These are phyloP conservation scores for Spodoptera picta DNA, from an alignment of 2,888 invertebrate genomes.

Conservation along the genomic window DNA sequence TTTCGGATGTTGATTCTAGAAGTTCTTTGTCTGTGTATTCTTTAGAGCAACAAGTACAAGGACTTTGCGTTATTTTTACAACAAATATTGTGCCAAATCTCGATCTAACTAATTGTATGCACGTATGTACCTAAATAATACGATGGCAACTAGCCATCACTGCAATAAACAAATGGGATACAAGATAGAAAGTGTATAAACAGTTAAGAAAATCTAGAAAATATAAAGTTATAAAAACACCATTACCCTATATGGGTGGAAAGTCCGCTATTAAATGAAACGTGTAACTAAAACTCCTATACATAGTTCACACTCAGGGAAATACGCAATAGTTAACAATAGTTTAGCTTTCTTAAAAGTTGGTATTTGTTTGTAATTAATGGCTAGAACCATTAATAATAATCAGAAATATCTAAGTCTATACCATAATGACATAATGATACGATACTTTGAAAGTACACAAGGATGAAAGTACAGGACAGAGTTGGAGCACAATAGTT, in stretches of 20 bases:
- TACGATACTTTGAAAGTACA: too few species aligned
- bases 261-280: conserved; percentile 12
- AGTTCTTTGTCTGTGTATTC: conserved; percentile 7
- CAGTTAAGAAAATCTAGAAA: conserved; percentile 2
- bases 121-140: conserved; percentile 4
- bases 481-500: conserved; percentile 6
- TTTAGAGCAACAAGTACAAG: conserved; percentile 42
- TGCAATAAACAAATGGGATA: conserved; percentile 1
- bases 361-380: too few species aligned
- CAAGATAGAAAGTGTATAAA: conserved; percentile 9
- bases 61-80: conserved; percentile 39
- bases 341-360: too few species aligned
- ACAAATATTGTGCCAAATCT: conserved; percentile 34
- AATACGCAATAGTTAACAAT: too few species aligned
- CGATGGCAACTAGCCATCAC: conserved; percentile 33
- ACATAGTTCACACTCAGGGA: too few species aligned
- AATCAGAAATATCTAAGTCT: too few species aligned
- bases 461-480: not conserved
- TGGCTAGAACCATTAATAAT: too few species aligned
- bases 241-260: conserved; percentile 5
- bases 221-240: conserved; percentile 7
- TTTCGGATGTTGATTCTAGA: conserved; percentile 11
- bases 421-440: too few species aligned
- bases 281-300: not conserved
- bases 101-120: conserved; percentile 15